Evolutionary conservation across 2,113 vertebrate species (phyloP), one percentile per base, ranked within the genome.

Genomic region (Sylvia atricapilla): DNA sequence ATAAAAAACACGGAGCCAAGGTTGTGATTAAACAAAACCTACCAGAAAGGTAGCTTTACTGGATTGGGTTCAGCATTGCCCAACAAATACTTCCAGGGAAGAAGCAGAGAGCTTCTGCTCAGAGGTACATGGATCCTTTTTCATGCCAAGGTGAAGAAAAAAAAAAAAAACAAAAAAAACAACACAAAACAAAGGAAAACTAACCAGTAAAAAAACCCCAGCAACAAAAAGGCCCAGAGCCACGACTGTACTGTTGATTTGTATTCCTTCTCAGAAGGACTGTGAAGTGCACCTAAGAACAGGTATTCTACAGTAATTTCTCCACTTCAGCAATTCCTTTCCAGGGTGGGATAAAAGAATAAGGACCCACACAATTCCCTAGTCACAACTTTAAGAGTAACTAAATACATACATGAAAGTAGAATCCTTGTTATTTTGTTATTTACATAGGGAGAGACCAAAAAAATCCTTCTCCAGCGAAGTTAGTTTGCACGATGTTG

Each of bases 311-410:
- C 7, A 31, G 35, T 5, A 44, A 28, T 11, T 68, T 72, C 49
- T 31, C 28, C 22, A 37, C 22, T 43, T 73, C 15, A 56, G 15
- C 44, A 86, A 55, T 28, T 60, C 22, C 56, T 90, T 70, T 28
- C 27, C 39, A 81, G 17, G 39, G 35, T 43, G 52, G 22, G 30
- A 70, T 78, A 46, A 15, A 13, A 3, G 6, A 83, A 17, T 44
- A 46, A 79, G 16, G 18, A 72, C 16, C 60, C 41, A 49, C 4
- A 4, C 0, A 0, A 55, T 19, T 67, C 19, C 22, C 22, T 13
- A 39, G 11, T 25, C 41, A 37, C 33, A 55, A 69, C 7, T 17
- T 18, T 19, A 53, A 39, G 15, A 72, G 21, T 30, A 27, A 60
- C 41, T 23, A 78, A 49, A 76, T 7, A 50, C 14, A 64, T 3